Conservation (phyloP, 23 tunicate genomes). For the Botrylloides violaceus region DNA sequence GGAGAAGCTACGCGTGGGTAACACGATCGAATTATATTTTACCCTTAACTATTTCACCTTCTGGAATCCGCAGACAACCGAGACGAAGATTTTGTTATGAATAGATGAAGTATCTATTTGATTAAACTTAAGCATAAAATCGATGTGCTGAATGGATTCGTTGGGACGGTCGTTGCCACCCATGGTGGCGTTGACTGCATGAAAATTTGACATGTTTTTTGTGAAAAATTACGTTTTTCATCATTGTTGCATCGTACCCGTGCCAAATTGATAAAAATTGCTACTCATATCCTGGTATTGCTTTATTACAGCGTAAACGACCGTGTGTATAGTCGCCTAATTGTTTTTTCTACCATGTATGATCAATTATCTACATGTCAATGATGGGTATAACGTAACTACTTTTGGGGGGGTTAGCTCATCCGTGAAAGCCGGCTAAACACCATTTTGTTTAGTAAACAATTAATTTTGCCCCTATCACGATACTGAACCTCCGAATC, state of each 20-base stretch:
- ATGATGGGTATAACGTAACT: not conserved
- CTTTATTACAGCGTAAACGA: too few species aligned
- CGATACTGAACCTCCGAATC: constrained; percentile 1
- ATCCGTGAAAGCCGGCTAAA: constrained; percentile 27
- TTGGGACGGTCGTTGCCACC: too few species aligned
- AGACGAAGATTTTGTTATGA: not conserved
- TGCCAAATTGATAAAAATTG: too few species aligned
- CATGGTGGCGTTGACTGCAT: too few species aligned
- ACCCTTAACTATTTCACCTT: not conserved
- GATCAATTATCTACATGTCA: not conserved
- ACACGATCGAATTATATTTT: constrained; percentile 13
- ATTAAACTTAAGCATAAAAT: too few species aligned
- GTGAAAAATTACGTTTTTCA: too few species aligned
- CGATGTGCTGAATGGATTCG: too few species aligned
- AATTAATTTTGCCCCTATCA: constrained; percentile 23
- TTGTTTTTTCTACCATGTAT: not conserved
- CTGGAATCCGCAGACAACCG: not conserved
- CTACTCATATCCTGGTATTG: too few species aligned
- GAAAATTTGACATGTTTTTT: too few species aligned
- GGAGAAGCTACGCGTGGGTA: constrained; percentile 19
- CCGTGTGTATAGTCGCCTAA: not conserved
- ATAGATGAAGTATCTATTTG: not conserved
- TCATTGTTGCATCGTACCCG: too few species aligned
- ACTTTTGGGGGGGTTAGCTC: not conserved
- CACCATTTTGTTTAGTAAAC: constrained; percentile 24